phyloP scores from a whole-genome alignment of 2,888 invertebrate species.

The Spodoptera picta region DNA sequence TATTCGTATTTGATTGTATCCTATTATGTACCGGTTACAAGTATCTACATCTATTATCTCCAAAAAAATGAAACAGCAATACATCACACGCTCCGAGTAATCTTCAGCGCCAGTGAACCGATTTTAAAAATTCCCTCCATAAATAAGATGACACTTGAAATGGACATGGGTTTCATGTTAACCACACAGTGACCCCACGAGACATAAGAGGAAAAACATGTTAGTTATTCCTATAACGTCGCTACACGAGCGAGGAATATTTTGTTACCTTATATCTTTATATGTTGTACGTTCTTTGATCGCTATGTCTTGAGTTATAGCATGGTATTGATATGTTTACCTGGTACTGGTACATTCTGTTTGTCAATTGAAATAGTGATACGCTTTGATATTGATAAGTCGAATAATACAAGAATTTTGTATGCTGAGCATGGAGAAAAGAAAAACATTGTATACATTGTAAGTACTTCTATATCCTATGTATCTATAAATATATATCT shows the following conservation, averaged over 20 bases:
- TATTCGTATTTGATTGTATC: no score
- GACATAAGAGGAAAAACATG: slow-evolving; percentile 17
- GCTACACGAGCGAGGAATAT: slow-evolving; percentile 9
- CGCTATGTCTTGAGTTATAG: background rate
- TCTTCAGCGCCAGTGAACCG: slow-evolving; percentile 33
- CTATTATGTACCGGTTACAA: no score
- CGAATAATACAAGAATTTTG: no score
- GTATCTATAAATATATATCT: no score
- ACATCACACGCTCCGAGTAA: slow-evolving; percentile 14
- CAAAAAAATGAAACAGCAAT: no score
- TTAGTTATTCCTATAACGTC: slow-evolving; percentile 28
- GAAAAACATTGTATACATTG: no score
- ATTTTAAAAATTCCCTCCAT: slow-evolving; percentile 25
- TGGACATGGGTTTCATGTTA: slow-evolving; percentile 40
- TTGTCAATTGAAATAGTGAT: no score
- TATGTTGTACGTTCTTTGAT: background rate
- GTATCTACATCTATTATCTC: no score
- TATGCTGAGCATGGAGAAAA: no score
- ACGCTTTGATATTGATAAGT: no score
- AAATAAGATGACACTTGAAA: slow-evolving; percentile 25
- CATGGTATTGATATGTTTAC: background rate
- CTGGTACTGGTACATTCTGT: no score
- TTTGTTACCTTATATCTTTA: slow-evolving; percentile 16
- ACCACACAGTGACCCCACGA: slow-evolving; percentile 20
- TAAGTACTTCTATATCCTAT: no score